These are phyloP conservation scores for Xenentodon cancila DNA, from an alignment of 2,797 vertebrate genomes.

Conservation along the genomic window DNA sequence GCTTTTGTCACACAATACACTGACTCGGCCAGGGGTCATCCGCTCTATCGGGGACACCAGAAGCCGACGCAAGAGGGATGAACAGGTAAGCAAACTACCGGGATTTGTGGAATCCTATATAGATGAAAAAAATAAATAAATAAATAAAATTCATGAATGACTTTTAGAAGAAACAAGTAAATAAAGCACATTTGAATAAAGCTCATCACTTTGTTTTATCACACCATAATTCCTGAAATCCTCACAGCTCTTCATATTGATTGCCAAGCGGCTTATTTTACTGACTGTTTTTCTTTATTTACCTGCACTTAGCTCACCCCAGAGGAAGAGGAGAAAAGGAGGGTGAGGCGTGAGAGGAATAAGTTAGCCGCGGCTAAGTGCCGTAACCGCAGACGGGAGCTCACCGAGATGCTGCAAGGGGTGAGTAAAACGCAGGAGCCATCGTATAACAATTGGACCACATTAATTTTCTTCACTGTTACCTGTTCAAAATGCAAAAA, in stretches of 20 bases:
- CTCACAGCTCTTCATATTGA: slow-evolving; percentile 17
- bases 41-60: slow-evolving; percentile 95
- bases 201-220: too few species aligned
- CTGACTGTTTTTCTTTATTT: slow-evolving; percentile 27
- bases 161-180: too few species aligned
- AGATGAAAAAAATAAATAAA: too few species aligned
- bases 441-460: too few species aligned
- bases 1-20: slow-evolving; percentile 88
- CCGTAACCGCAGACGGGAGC: slow-evolving; percentile 95
- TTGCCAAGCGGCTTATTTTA: slow-evolving; percentile 30
- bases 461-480: too few species aligned
- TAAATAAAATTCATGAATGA: too few species aligned
- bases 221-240: too few species aligned
- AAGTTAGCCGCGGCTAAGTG: slow-evolving; percentile 98
- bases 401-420: slow-evolving; percentile 97
- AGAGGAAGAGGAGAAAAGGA: slow-evolving; percentile 97
- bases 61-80: slow-evolving; percentile 92
- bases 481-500: too few species aligned
- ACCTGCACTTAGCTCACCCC: slow-evolving; percentile 87
- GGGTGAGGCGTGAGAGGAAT: slow-evolving; percentile 97
- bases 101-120: too few species aligned
- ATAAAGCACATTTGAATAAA: too few species aligned
- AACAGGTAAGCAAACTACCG: slow-evolving; percentile 85
- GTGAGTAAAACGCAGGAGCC: slow-evolving; percentile 78
- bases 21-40: slow-evolving; percentile 94